Conservation (phyloP, 2,888 invertebrate genomes). For the Trissonchulus sp. region DNA sequence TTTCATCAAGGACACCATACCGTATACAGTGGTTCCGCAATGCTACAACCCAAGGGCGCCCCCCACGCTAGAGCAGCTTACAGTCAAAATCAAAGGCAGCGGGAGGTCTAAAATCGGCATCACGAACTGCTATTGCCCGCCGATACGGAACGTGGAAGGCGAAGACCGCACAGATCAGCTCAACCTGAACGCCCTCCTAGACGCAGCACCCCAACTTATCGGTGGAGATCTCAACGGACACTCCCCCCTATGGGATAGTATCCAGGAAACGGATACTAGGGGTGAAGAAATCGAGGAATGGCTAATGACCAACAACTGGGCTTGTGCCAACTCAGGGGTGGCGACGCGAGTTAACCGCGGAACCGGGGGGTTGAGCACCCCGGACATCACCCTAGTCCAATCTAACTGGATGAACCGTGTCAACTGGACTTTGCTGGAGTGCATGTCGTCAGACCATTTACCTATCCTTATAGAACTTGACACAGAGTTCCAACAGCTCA, state of each 20-base stretch:
- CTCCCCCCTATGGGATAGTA: neutral
- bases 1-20: too few species aligned
- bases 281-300: neutral
- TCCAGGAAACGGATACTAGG: neutral
- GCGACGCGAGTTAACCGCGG: neutral
- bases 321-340: neutral
- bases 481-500: neutral
- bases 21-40: too few species aligned
- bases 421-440: neutral
- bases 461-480: neutral
- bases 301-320: neutral
- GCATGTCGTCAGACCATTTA: neutral
- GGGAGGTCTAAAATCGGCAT: too few species aligned
- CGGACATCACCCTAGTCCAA: conserved; percentile 6
- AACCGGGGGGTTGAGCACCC: neutral
- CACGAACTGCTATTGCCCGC: conserved; percentile 4
- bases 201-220: neutral
- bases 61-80: too few species aligned
- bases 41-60: too few species aligned
- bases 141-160: conserved; percentile 1
- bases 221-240: neutral
- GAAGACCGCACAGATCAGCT: neutral
- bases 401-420: neutral
- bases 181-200: neutral
- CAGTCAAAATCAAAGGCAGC: too few species aligned